Evolutionary conservation across 2,113 vertebrate genomes (phyloP), one percentile per base, ranked within the genome.

Genomic region (Perca schrenkii): DNA sequence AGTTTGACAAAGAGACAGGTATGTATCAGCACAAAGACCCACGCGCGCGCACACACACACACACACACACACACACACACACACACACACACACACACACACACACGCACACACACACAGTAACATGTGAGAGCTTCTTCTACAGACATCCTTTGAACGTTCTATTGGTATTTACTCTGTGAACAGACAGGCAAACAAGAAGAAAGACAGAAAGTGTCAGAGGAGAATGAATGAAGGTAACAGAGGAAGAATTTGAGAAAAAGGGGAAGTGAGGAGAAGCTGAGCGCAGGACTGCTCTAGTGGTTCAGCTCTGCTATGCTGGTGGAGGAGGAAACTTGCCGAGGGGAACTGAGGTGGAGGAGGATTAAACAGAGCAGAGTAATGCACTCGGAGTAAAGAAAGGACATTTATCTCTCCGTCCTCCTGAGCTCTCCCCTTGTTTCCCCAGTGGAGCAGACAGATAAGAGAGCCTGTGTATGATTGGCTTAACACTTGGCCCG

Each of bases 401-500:
- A 88, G 89, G 72, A 84, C 78, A 87, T 89, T 89, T 90, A 90
- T 91, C 91, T 85, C 47, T 85, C 71, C 31, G 40, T 87, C 84
- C 87, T 89, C 80, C 56, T 19, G 76, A 88, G 78, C 86, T 86
- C 70, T 68, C 82, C 54, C 82, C 87, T 90, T 85, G 86, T 91
- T 91, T 86, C 81, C 84, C 83, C 90, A 34, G 74, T 53, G 84
- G 89, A 88, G 81, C 83, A 62, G 85, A 80, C 79, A 69, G 92
- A 93, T 92, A 92, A 91, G 81, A 86, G 68, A 77, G 88, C 72
- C 54, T 17, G 77, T 67, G 53, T 84, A 70, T 90, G 92, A 93
- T 91, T 91, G 93, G 87, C 83, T 93, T 84, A 86, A 89, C 87
- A 60, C 83, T 83, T 89, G 84, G 88, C 86, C 66, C 54, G 52